phyloP scores from a whole-genome alignment of 2,888 invertebrate genomes.

The Prosapia bicincta region DNA sequence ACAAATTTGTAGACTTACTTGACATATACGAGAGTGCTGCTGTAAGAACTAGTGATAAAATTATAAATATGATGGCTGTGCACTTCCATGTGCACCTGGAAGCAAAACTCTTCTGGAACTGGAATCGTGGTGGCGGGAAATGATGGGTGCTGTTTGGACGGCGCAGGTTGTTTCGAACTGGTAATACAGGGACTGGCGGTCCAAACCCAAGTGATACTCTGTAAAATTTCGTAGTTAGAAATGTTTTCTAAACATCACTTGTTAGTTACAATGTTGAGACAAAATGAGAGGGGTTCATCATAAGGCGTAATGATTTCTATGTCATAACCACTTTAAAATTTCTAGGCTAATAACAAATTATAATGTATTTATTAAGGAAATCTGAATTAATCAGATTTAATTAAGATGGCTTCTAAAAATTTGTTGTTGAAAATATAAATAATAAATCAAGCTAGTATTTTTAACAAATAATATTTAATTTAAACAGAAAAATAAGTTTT shows the following conservation, averaged over 20 bases:
- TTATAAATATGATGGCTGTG: conserved; percentile 82
- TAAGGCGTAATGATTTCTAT: background rate
- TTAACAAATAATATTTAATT: too few relatives aligned
- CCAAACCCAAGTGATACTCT: conserved; percentile 58
- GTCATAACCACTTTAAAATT: too few relatives aligned
- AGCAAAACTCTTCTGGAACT: conserved; percentile 81
- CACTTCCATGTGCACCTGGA: conserved; percentile 91
- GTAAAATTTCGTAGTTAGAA: conserved; percentile 19
- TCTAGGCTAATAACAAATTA: too few relatives aligned
- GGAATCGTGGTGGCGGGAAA: conserved; percentile 69
- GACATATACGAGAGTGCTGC: conserved; percentile 84
- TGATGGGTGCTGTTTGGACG: conserved; percentile 68
- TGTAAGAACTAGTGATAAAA: conserved; percentile 76
- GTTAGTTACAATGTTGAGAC: background rate
- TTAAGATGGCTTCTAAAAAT: too few relatives aligned
- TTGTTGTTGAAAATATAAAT: too few relatives aligned
- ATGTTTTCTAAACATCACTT: conserved; percentile 5
- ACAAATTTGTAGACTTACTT: too few relatives aligned
- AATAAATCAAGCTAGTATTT: too few relatives aligned
- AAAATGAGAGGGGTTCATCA: background rate
- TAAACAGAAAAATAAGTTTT: too few relatives aligned
- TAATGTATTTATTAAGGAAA: too few relatives aligned
- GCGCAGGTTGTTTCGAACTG: conserved; percentile 68
- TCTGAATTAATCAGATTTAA: too few relatives aligned
- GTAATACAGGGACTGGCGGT: conserved; percentile 62